These are phyloP conservation scores for Halesus radiatus DNA, from an alignment of 1,140 invertebrate genomes.

Conservation along the genomic window DNA sequence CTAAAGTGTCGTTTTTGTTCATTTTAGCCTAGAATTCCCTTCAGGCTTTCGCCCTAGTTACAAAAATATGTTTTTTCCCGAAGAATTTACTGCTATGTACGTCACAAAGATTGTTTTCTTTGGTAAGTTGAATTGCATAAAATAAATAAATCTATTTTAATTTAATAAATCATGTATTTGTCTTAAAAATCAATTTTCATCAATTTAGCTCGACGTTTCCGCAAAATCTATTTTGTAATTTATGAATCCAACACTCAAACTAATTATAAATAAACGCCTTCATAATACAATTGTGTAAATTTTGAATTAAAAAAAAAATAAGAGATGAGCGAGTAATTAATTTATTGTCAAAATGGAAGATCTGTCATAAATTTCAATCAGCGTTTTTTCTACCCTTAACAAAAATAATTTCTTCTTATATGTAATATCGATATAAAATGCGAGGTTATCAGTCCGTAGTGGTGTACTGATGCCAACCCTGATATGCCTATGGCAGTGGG, in stretches of 20 bases:
- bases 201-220: too few species aligned
- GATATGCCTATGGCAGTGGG: not conserved
- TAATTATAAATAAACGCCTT: not conserved
- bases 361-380: not conserved
- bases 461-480: not conserved
- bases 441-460: not conserved
- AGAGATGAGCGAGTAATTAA: not conserved
- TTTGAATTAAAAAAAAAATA: too few species aligned
- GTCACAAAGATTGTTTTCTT: not conserved
- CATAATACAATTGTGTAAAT: too few species aligned
- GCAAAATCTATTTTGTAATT: not conserved
- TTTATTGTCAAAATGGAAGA: constrained; percentile 3
- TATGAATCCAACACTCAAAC: not conserved
- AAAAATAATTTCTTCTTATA: not conserved
- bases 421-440: too few species aligned
- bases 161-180: not conserved
- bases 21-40: not conserved
- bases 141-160: not conserved
- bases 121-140: not conserved
- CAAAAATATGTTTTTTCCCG: constrained; percentile 8
- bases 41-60: not conserved
- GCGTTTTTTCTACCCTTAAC: too few species aligned
- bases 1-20: not conserved
- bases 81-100: not conserved
- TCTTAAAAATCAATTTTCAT: too few species aligned